phyloP scores from a whole-genome alignment of 2,797 vertebrate species.

The Crax fasciolata region DNA sequence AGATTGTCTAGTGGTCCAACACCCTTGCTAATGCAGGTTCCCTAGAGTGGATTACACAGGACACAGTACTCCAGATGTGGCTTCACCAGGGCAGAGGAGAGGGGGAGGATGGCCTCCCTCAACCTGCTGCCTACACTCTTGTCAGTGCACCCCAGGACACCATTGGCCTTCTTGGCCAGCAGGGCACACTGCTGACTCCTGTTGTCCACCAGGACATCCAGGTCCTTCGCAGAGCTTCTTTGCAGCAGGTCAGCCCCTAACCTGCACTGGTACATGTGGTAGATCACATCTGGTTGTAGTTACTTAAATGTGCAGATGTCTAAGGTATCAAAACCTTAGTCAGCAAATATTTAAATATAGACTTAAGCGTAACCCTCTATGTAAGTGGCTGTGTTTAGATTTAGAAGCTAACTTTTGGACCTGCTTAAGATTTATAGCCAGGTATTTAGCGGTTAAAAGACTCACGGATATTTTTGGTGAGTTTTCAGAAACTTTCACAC shows the following conservation, averaged over 20 bases:
- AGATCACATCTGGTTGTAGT: neutral
- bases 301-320: rapidly evolving
- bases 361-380: neutral
- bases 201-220: neutral
- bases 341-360: neutral
- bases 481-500: neutral
- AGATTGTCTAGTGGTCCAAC: too few species aligned
- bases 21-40: too few species aligned
- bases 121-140: neutral
- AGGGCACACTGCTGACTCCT: neutral
- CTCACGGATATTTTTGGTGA: neutral
- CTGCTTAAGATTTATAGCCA: neutral
- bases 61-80: neutral
- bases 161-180: neutral
- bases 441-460: neutral
- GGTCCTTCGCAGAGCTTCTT: neutral
- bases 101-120: neutral
- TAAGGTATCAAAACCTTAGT: neutral
- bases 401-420: neutral
- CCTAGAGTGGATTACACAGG: too few species aligned
- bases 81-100: neutral
- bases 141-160: neutral
- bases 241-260: neutral
- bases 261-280: neutral
- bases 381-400: neutral